Conservation (phyloP, 1,140 invertebrate genomes). For the Drosophila bocki region DNA sequence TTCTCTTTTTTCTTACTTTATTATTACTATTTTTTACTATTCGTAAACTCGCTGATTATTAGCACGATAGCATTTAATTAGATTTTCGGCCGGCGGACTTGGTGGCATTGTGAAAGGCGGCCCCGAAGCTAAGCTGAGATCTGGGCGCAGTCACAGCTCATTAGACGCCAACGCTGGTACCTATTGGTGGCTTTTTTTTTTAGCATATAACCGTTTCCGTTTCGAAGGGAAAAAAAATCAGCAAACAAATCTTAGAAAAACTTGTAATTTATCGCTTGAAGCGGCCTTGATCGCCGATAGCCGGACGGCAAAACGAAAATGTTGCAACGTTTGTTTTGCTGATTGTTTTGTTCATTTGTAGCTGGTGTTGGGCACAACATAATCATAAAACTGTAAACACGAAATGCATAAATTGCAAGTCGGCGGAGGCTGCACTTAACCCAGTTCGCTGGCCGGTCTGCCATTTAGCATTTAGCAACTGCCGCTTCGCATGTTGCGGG, state of each 20-base stretch:
- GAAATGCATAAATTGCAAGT: slow-evolving; percentile 73
- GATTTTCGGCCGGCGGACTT: slow-evolving; percentile 49
- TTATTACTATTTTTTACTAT: slow-evolving; percentile 2
- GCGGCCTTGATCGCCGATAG: slow-evolving; percentile 70
- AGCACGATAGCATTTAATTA: slow-evolving; percentile 78
- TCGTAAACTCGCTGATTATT: slow-evolving; percentile 64
- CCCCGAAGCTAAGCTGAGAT: slow-evolving; percentile 4
- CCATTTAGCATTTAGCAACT: slow-evolving; percentile 46
- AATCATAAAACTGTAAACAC: slow-evolving; percentile 80
- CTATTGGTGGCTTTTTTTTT: slow-evolving; percentile 24
- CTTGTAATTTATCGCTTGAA: slow-evolving; percentile 63
- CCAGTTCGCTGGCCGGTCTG: slow-evolving; percentile 51
- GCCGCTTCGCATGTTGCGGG: slow-evolving; percentile 55
- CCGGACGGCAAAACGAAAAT: slow-evolving; percentile 39
- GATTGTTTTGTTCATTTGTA: slow-evolving; percentile 76
- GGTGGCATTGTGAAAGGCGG: slow-evolving; percentile 63
- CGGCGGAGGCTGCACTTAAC: slow-evolving; percentile 61
- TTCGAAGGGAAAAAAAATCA: slow-evolving; percentile 24
- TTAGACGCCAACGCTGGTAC: slow-evolving; percentile 45
- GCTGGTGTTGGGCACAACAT: slow-evolving; percentile 55
- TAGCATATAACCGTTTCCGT: slow-evolving; percentile 67
- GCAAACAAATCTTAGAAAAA: slow-evolving; percentile 28
- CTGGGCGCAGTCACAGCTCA: slow-evolving; percentile 56
- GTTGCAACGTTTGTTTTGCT: slow-evolving; percentile 77
- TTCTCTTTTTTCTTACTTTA: not conserved